phyloP scores from a whole-genome alignment of 2,888 invertebrate species.

The Platerodrilus igneus region DNA sequence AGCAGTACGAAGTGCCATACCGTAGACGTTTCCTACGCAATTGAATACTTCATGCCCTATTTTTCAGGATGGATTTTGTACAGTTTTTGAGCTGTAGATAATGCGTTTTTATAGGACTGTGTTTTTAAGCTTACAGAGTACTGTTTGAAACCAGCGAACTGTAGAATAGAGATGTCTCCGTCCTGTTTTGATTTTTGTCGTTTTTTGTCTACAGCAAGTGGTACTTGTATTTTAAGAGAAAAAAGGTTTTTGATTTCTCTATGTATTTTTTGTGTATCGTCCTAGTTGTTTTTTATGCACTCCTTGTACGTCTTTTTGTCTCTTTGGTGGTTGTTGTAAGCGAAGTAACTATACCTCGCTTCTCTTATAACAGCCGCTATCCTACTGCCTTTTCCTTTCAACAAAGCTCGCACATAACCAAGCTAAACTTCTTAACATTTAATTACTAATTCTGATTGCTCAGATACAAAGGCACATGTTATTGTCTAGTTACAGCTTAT shows the following conservation, averaged over 20 bases:
- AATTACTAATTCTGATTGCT: constrained; percentile 14
- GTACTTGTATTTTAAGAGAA: constrained; percentile 32
- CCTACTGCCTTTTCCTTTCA: constrained; percentile 9
- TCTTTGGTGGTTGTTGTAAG: no score
- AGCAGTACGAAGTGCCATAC: constrained; percentile 48
- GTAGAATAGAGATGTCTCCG: constrained; percentile 21
- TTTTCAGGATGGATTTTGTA: constrained; percentile 41
- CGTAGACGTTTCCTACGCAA: constrained; percentile 31
- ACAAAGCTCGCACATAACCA: constrained; percentile 22
- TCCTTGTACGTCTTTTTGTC: constrained; percentile 13
- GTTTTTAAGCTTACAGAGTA: constrained; percentile 19
- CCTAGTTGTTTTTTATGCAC: constrained; percentile 8
- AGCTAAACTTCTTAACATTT: constrained; percentile 21
- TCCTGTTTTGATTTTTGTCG: constrained; percentile 16
- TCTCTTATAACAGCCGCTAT: constrained; percentile 16
- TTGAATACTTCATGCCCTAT: constrained; percentile 13
- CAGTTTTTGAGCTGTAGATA: constrained; percentile 18
- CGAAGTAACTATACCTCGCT: no score
- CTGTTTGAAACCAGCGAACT: constrained; percentile 28
- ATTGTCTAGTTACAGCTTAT: constrained; percentile 9
- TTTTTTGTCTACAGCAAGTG: constrained; percentile 15
- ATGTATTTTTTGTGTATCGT: constrained; percentile 35
- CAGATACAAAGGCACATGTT: constrained; percentile 11
- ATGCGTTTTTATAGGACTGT: constrained; percentile 9
- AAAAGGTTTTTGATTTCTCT: constrained; percentile 41